Base-by-base conservation (phyloP, 1,140 invertebrate genomes). In the Metaphire vulgaris region DNA sequence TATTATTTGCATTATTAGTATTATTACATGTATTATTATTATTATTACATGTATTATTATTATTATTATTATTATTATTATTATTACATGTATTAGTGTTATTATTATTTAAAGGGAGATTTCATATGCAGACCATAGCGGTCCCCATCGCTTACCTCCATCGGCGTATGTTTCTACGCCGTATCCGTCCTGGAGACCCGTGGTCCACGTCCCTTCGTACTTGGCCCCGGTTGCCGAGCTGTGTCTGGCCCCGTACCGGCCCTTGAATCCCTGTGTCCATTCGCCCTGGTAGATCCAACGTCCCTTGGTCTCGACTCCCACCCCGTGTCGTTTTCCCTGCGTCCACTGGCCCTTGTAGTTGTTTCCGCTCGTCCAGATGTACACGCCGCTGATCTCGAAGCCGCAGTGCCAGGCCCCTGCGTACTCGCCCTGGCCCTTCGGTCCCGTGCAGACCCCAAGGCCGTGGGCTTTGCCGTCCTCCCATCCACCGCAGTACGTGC, bases 191-290 rank as follows among this genome's bases (percentile, higher is more conserved):
- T 99, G 97, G 64, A 99, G 90, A 72, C 97, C 97, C 81, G 93
- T 96, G 71, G 97, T 95, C 98, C 98, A 99, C 66, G 97, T 99
- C 80, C 98, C 98, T 87, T 99, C 96, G 88, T 99, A 99, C 85
- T 96, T 96, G 80, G 97, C 97, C 64, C 92, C 94, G 76, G 96
- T 97, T 65, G 94, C 93, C 26, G 93, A 91, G 80, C 94, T 96
- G 86, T 98, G 93, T 77, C 97, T 89, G 1, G 98, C 94, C 14
- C 98, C 98, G 88, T 99, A 99, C 65, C 97, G 91, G 41, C 98
- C 98, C 86, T 99, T 99, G 88, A 95, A 97, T 26, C 97, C 98
- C 84, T 98, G 95, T n/a, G 96, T 98, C 97, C 97, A 99, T 88
- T 99, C 97, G 64, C 98, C 98, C 34, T 95, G 90, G 87, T 99